Percentiles rank a stretch among this genome's conserved stretches.
Conservation (phyloP, 64 coral and sea anemone genomes). For the Orbicella faveolata region DNA sequence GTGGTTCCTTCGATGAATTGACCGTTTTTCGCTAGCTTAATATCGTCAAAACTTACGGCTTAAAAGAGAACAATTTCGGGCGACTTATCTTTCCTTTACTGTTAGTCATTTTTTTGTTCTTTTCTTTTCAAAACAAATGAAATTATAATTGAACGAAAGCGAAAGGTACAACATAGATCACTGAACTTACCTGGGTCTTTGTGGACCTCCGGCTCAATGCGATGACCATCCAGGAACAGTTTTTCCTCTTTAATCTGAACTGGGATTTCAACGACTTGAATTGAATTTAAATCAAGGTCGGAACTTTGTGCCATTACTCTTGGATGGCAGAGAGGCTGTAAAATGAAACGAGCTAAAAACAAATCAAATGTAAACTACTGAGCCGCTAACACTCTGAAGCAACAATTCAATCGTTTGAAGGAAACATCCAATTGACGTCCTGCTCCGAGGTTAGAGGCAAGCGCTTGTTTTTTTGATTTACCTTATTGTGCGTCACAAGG, state of each 20-base stretch:
- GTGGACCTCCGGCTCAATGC: not conserved
- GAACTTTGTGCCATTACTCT: not conserved
- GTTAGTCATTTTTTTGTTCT: not conserved
- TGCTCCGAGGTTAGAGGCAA: too few species aligned
- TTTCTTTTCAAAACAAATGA: not conserved
- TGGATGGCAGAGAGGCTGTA: not conserved
- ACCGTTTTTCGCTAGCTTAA: too few species aligned
- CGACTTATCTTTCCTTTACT: too few species aligned
- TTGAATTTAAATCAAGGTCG: not conserved
- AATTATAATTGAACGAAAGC: not conserved
- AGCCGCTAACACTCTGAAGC: too few species aligned
- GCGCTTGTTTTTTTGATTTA: too few species aligned
- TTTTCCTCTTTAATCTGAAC: not conserved
- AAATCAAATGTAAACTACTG: not conserved
- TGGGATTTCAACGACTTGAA: not conserved
- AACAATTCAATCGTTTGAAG: too few species aligned
- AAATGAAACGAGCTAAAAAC: not conserved
- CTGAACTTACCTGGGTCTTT: not conserved
- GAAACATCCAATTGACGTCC: too few species aligned
- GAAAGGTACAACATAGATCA: not conserved
- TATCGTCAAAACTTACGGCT: too few species aligned
- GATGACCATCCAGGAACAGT: not conserved
- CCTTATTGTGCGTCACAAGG: too few species aligned
- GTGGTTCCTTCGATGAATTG: too few species aligned
- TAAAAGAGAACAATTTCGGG: too few species aligned